Conservation (phyloP, 2,888 invertebrate species). For the Apamea sordens region DNA sequence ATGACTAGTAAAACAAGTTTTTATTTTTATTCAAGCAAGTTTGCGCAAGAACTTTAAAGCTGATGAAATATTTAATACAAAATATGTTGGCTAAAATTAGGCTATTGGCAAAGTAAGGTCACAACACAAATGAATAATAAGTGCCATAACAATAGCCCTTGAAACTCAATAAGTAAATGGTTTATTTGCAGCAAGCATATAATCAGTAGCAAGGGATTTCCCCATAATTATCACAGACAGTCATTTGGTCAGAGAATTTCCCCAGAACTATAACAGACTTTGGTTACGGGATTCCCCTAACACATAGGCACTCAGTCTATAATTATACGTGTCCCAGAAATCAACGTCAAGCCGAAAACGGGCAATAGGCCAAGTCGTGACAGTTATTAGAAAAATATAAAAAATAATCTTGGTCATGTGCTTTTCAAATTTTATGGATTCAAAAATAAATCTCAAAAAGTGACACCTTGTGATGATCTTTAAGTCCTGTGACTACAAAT, state of each 20-base stretch:
- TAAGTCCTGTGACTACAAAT: too few relatives aligned
- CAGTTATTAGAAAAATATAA: too few relatives aligned
- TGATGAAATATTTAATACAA: slow-evolving; percentile 10
- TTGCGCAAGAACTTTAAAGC: background rate
- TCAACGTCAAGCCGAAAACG: too few relatives aligned
- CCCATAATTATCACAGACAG: background rate
- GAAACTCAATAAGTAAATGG: background rate
- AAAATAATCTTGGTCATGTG: too few relatives aligned
- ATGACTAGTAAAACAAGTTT: background rate
- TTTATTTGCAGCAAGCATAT: background rate
- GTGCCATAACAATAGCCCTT: slow-evolving; percentile 3
- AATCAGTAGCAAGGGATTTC: background rate
- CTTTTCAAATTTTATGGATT: too few relatives aligned
- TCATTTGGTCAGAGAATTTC: slow-evolving; percentile 1
- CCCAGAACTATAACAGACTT: slow-evolving; percentile 4
- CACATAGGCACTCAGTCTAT: background rate
- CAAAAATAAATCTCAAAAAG: too few relatives aligned
- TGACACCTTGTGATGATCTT: too few relatives aligned
- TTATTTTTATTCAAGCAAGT: background rate
- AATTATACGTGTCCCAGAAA: too few relatives aligned
- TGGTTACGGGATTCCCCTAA: slow-evolving; percentile 11
- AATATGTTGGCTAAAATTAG: background rate
- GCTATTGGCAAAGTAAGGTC: slow-evolving; percentile 6
- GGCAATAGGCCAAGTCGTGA: too few relatives aligned
- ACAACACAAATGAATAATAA: background rate